Percentiles rank a stretch among this genome's conserved stretches.
These are phyloP conservation scores for Zygothrica quintamaculata DNA, from an alignment of 2,888 invertebrate species.

Conservation along the genomic window DNA sequence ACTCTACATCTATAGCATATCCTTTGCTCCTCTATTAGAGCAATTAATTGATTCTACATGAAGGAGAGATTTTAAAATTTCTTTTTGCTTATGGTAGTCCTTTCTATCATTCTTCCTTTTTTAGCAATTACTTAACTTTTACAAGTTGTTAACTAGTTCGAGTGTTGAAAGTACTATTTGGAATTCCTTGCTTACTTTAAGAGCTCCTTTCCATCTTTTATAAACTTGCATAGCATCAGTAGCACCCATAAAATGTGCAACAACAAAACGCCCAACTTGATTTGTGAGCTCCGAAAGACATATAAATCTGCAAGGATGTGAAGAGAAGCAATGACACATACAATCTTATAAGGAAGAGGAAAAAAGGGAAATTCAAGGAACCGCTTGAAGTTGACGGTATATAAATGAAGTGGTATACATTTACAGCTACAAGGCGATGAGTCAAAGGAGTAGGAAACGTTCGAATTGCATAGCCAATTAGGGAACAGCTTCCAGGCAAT, in stretches of 20 bases:
- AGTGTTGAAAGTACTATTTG: slow-evolving; percentile 2
- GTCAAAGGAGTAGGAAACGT: slow-evolving; percentile 16
- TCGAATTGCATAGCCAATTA: slow-evolving; percentile 63
- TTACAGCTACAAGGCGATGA: slow-evolving; percentile 64
- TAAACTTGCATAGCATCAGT: slow-evolving; percentile 80
- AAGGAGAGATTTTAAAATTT: too few relatives aligned
- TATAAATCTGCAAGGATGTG: slow-evolving; percentile 60
- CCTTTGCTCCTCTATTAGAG: too few relatives aligned
- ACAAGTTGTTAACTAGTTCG: background rate
- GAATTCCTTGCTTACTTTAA: too few relatives aligned
- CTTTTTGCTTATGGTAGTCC: too few relatives aligned
- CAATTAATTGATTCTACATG: too few relatives aligned
- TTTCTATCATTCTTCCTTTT: too few relatives aligned
- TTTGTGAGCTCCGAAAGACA: slow-evolving; percentile 51
- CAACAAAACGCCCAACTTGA: slow-evolving; percentile 73
- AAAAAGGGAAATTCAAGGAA: slow-evolving; percentile 29
- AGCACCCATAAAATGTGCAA: slow-evolving; percentile 79
- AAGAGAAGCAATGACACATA: slow-evolving; percentile 46
- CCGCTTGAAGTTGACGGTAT: background rate
- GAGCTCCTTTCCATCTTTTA: slow-evolving; percentile 8
- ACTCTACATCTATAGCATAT: too few relatives aligned
- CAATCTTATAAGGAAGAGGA: slow-evolving; percentile 1
- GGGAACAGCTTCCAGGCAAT: slow-evolving; percentile 24
- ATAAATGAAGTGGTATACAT: slow-evolving; percentile 66
- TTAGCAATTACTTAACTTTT: too few relatives aligned